A percentile compares a stretch with the other conserved stretches of the same genome.
These are phyloP conservation scores for Orgyia antiqua DNA, from an alignment of 2,888 invertebrate species.

Conservation along the genomic window DNA sequence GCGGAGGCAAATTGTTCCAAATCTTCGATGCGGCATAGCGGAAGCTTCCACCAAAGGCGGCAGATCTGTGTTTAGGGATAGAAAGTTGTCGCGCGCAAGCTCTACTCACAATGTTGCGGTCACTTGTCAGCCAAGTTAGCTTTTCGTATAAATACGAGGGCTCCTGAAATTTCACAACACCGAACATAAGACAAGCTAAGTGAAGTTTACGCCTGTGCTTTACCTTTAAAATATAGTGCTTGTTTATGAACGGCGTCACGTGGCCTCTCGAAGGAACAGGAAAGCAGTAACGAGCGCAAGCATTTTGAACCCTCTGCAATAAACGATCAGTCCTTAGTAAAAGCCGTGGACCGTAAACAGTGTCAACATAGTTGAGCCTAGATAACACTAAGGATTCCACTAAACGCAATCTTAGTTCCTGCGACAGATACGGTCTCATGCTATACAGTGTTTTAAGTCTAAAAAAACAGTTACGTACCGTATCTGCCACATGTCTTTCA, in stretches of 20 bases:
- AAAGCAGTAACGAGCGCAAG: slow-evolving; percentile 12
- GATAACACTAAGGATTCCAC: not conserved
- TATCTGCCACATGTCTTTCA: not conserved
- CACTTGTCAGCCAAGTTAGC: no score
- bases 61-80: no score
- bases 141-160: not conserved
- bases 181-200: not conserved
- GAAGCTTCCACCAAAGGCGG: no score
- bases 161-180: not conserved
- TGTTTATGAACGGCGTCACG: slow-evolving; percentile 9
- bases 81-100: no score
- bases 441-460: not conserved
- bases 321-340: not conserved
- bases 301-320: slow-evolving; percentile 10
- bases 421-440: not conserved
- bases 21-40: no score
- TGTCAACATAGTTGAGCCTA: not conserved
- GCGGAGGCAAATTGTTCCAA: no score
- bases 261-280: slow-evolving; percentile 5
- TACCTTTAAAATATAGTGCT: slow-evolving; percentile 3
- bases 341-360: not conserved
- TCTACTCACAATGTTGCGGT: no score
- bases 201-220: not conserved
- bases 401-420: not conserved
- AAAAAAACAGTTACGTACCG: not conserved